phyloP scores from a whole-genome alignment of 1,140 invertebrate genomes.

The Dendrolimus punctatus region DNA sequence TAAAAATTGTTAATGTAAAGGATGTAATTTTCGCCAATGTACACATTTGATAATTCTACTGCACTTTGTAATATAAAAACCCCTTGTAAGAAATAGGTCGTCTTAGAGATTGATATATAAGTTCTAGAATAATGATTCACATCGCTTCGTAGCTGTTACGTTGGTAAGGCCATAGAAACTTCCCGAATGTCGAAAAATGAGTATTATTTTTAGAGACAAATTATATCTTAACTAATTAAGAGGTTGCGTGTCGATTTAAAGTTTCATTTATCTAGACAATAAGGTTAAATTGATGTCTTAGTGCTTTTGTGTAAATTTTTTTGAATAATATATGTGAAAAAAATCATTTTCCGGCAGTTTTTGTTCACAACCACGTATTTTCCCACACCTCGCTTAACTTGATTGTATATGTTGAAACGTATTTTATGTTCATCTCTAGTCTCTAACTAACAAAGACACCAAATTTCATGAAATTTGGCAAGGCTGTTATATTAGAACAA shows the following conservation, averaged over 20 bases:
- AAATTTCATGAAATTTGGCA: too few species aligned
- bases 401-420: too few species aligned
- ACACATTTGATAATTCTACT: slow-evolving; percentile 57
- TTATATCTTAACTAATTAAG: slow-evolving; percentile 66
- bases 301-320: slow-evolving; percentile 73
- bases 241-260: slow-evolving; percentile 67
- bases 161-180: slow-evolving; percentile 64
- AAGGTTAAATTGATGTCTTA: slow-evolving; percentile 73
- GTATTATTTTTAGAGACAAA: slow-evolving; percentile 71
- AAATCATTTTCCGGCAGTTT: slow-evolving; percentile 23
- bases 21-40: slow-evolving; percentile 49
- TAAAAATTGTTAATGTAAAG: slow-evolving; percentile 23
- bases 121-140: slow-evolving; percentile 46
- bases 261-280: slow-evolving; percentile 71
- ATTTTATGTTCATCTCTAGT: too few species aligned
- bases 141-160: slow-evolving; percentile 66
- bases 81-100: slow-evolving; percentile 50
- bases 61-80: slow-evolving; percentile 59
- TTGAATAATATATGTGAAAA: slow-evolving; percentile 73
- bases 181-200: slow-evolving; percentile 57
- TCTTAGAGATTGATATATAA: slow-evolving; percentile 44
- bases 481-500: too few species aligned
- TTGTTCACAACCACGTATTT: too few species aligned
- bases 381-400: too few species aligned
- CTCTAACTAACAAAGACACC: too few species aligned